Conservation (phyloP, 2,797 vertebrate genomes). For the Enteromius anoplus region DNA sequence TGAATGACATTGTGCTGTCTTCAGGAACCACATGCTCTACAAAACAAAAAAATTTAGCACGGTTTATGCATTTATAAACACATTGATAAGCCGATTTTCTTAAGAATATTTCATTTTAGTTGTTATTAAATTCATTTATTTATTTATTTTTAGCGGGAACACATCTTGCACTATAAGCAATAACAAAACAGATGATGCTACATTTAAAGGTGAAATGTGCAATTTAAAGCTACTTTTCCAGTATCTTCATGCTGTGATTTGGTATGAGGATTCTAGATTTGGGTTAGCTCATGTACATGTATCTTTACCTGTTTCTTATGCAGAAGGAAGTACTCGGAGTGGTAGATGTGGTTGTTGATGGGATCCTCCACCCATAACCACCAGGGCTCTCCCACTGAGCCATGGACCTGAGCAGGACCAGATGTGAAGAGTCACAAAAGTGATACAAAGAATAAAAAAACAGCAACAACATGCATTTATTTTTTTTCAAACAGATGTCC, state of each 20-base stretch:
- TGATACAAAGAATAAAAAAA: neutral
- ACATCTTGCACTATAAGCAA: neutral
- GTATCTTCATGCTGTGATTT: neutral
- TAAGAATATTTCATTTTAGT: neutral
- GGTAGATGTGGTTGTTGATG: slow-evolving; percentile 97
- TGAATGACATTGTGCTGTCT: neutral
- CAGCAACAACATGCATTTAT: neutral
- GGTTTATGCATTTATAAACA: too few relatives aligned
- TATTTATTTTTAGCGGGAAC: too few relatives aligned
- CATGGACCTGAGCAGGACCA: slow-evolving; percentile 79
- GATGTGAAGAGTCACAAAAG: neutral
- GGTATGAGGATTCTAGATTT: neutral
- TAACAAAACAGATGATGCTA: neutral
- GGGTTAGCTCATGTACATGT: too few relatives aligned
- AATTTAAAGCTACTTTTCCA: neutral
- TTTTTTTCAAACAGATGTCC: neutral
- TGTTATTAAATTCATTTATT: neutral
- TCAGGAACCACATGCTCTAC: neutral
- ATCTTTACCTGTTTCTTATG: slow-evolving; percentile 92
- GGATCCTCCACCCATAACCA: slow-evolving; percentile 99
- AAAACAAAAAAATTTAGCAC: neutral
- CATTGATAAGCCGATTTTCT: too few relatives aligned
- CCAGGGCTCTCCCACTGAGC: slow-evolving; percentile 95
- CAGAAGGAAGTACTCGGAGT: slow-evolving; percentile 95
- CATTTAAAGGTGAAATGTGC: neutral